Evolutionary conservation across 2,797 vertebrate genomes (phyloP).

Genomic region (Notoglanidium macrostoma): DNA sequence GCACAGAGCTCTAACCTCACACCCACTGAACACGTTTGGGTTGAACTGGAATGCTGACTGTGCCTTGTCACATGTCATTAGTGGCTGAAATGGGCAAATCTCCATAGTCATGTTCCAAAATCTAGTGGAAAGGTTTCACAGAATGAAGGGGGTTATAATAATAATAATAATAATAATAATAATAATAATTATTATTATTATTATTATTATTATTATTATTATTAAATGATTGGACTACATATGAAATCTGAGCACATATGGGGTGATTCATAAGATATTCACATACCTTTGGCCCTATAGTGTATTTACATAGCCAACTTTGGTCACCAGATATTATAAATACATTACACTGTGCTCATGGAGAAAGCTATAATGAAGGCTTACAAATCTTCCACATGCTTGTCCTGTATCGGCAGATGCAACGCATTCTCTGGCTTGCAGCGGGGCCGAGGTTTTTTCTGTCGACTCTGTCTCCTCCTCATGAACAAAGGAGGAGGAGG

Average conservation of each 20-base stretch:
- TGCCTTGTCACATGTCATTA: not conserved
- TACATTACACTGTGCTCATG: not conserved
- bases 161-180: too few species aligned
- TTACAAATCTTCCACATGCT: constrained; percentile 87
- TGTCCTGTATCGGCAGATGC: constrained; percentile 78
- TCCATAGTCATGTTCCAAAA: not conserved
- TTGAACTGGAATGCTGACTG: too few species aligned
- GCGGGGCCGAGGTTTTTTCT: constrained; percentile 77
- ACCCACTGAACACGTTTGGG: too few species aligned
- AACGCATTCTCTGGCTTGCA: constrained; percentile 79
- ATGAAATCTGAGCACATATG: too few species aligned
- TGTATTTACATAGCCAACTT: not conserved
- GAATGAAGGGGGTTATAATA: not conserved
- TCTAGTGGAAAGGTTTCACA: not conserved
- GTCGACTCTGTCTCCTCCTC: constrained; percentile 79
- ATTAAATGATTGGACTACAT: too few species aligned
- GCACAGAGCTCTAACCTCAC: not conserved
- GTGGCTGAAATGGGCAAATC: not conserved
- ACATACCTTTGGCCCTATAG: not conserved
- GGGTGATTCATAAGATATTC: not conserved
- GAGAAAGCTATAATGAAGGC: constrained; percentile 57
- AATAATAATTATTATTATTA: too few species aligned
- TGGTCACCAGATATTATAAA: not conserved
- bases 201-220: too few species aligned
- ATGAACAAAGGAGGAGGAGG: constrained; percentile 78